These are phyloP conservation scores for Hyles lineata DNA, from an alignment of 2,888 invertebrate genomes.

Conservation along the genomic window DNA sequence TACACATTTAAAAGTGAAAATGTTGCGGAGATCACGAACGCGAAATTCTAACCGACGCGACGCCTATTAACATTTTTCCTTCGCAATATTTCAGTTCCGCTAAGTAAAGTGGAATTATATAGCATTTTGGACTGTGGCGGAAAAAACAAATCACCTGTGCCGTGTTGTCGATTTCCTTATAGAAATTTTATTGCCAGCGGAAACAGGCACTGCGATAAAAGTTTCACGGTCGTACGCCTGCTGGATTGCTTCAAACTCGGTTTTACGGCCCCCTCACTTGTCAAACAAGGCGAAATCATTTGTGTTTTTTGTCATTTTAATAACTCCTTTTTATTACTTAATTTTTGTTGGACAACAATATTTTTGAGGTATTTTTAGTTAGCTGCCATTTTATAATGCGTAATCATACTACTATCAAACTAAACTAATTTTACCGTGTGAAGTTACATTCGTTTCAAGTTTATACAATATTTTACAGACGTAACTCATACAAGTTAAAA, in stretches of 20 bases:
- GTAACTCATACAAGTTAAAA: too few relatives aligned
- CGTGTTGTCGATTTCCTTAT: constrained; percentile 13
- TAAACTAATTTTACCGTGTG: too few relatives aligned
- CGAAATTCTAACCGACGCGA: neutral
- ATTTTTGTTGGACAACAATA: neutral
- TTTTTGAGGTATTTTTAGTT: neutral
- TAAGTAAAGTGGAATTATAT: constrained; percentile 27
- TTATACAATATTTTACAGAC: too few relatives aligned
- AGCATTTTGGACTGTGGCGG: neutral
- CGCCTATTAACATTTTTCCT: neutral
- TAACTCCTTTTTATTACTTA: neutral
- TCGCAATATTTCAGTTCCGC: constrained; percentile 22
- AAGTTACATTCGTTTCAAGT: too few relatives aligned
- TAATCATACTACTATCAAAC: too few relatives aligned
- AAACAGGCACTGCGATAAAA: neutral
- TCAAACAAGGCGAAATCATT: constrained; percentile 1
- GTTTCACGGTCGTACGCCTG: neutral
- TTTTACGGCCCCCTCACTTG: neutral
- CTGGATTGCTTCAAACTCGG: neutral
- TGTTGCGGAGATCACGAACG: neutral
- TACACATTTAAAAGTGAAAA: neutral
- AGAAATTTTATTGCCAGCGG: constrained; percentile 9
- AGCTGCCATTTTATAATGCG: too few relatives aligned
- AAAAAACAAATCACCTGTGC: constrained; percentile 16
- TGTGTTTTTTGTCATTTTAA: neutral